Conservation (phyloP, 2,113 vertebrate species). For the Sterrhoptilus dennistouni region DNA sequence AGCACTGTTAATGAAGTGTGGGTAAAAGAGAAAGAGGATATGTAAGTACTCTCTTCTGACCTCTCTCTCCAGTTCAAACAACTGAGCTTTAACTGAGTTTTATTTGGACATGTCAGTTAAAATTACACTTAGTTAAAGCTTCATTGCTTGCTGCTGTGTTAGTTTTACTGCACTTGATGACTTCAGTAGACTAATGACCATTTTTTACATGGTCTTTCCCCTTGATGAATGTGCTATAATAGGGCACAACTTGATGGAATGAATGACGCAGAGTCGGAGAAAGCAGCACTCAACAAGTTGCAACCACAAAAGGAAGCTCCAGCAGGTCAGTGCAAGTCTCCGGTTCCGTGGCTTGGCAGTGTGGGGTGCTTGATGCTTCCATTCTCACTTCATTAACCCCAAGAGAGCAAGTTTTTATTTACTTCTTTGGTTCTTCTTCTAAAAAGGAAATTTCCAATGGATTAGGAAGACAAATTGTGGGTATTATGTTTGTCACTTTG, state of each 20-base stretch:
- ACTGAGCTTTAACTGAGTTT: not conserved
- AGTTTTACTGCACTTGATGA: not conserved
- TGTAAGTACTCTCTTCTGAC: conserved; percentile 42
- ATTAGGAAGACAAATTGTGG: not conserved
- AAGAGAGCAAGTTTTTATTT: not conserved
- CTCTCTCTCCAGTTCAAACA: not conserved
- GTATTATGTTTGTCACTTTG: not conserved
- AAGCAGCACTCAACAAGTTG: not conserved
- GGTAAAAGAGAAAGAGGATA: conserved; percentile 73
- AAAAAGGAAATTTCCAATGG: not conserved
- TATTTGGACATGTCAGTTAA: not conserved
- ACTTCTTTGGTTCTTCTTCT: not conserved
- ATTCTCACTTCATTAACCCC: not conserved
- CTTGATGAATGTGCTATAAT: not conserved
- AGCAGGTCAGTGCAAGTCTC: conserved; percentile 67
- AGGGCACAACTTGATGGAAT: conserved; percentile 73
- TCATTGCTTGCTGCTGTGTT: not conserved
- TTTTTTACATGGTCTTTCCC: not conserved
- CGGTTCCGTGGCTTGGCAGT: not conserved
- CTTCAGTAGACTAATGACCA: not conserved
- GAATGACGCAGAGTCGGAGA: conserved; percentile 24
- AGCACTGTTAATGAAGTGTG: conserved; percentile 77
- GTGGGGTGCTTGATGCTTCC: not conserved
- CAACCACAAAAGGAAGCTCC: conserved; percentile 50
- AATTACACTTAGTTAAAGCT: not conserved